Evolutionary conservation across 2,113 vertebrate species (phyloP).

Genomic region (Crotalus helleri): DNA sequence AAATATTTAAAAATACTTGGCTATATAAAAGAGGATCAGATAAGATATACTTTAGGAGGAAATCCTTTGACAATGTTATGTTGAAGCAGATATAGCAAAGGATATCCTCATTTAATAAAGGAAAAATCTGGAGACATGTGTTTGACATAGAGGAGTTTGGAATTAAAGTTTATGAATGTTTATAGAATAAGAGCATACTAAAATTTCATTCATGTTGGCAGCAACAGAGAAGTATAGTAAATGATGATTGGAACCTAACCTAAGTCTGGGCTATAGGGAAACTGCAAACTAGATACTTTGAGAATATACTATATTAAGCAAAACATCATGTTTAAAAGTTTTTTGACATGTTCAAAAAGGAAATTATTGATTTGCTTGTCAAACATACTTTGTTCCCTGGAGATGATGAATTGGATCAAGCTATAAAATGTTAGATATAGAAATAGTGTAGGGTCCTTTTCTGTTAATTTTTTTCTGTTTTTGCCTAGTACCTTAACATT

Average conservation of each 20-base stretch:
- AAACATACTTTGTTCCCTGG: conserved; percentile 16
- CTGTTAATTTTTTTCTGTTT: not conserved
- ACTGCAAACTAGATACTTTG: conserved; percentile 37
- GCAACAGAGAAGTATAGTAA: conserved; percentile 36
- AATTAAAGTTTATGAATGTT: conserved; percentile 37
- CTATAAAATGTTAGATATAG: conserved; percentile 1
- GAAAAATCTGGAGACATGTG: conserved; percentile 36
- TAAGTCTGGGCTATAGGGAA: conserved; percentile 42
- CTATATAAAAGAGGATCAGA: conserved; percentile 50
- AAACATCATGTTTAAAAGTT: conserved; percentile 1
- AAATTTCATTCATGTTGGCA: conserved; percentile 36
- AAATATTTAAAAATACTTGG: conserved; percentile 1
- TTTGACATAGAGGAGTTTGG: conserved; percentile 28
- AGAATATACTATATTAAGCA: conserved; percentile 13
- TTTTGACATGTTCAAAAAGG: conserved; percentile 20
- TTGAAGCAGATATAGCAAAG: conserved; percentile 39
- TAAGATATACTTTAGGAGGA: conserved; percentile 51
- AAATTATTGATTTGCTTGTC: conserved; percentile 7
- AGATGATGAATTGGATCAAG: not conserved
- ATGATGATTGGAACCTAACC: conserved; percentile 5
- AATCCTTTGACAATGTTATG: conserved; percentile 27
- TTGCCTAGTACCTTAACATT: not conserved
- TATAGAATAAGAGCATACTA: conserved; percentile 26
- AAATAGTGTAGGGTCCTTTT: not conserved
- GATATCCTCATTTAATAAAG: conserved; percentile 31